Percentiles rank a stretch among this genome's conserved stretches.
Conservation (phyloP, 2,113 vertebrate species). For the Haliaeetus leucogaster region DNA sequence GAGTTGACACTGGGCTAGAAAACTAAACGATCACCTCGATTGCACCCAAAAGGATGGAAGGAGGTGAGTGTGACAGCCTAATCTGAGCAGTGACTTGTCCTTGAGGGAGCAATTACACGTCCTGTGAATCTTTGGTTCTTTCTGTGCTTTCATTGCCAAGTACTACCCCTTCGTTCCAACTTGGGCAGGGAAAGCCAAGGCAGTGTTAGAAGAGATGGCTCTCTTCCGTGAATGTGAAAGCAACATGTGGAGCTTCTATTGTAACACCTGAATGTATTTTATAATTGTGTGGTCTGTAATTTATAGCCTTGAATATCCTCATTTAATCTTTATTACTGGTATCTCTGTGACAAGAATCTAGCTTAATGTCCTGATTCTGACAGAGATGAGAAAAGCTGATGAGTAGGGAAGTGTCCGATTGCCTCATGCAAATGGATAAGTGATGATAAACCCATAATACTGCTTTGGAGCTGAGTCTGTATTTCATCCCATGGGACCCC, state of each 20-base stretch:
- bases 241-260: not conserved
- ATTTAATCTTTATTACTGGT: not conserved
- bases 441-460: not conserved
- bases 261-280: not conserved
- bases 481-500: not conserved
- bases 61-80: not conserved
- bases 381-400: not conserved
- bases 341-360: not conserved
- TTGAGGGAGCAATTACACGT: not conserved
- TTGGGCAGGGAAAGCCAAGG: not conserved
- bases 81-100: not conserved
- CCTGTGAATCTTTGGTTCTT: not conserved
- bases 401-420: not conserved
- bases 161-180: not conserved
- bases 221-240: not conserved
- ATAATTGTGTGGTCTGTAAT: not conserved
- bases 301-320: not conserved
- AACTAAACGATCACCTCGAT: not conserved
- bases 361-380: not conserved
- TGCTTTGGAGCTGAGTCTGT: not conserved
- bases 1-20: not conserved
- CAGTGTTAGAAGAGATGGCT: not conserved
- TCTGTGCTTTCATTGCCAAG: not conserved
- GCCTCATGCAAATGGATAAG: not conserved
- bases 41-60: not conserved